Conservation (phyloP, 2,113 vertebrate species). For the Prinia subflava region DNA sequence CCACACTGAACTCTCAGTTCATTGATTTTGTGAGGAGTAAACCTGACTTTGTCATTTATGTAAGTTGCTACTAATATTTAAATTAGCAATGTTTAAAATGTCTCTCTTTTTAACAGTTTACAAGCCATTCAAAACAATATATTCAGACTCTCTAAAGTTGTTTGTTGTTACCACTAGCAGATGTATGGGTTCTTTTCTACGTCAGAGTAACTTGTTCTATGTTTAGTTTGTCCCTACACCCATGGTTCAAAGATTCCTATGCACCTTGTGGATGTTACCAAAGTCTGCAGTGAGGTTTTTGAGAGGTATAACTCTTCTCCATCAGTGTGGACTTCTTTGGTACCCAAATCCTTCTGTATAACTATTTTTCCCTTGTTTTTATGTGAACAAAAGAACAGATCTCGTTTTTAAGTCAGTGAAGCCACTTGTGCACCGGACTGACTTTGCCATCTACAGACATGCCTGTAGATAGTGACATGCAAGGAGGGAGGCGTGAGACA, state of each 20-base stretch:
- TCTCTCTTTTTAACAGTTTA: not conserved
- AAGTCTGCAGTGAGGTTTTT: not conserved
- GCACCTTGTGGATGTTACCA: rapidly evolving
- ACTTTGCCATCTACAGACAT: rapidly evolving
- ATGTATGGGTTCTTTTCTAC: not conserved
- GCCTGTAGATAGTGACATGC: not conserved
- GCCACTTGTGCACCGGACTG: not conserved
- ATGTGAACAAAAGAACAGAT: rapidly evolving
- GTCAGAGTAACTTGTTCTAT: not conserved
- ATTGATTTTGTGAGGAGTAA: not conserved
- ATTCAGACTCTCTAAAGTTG: not conserved
- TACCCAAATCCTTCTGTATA: not conserved
- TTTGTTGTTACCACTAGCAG: not conserved
- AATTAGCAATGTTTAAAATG: not conserved
- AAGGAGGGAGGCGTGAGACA: not conserved
- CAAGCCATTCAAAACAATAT: not conserved
- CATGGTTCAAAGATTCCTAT: not conserved
- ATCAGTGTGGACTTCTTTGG: not conserved
- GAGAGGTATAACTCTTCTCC: not conserved
- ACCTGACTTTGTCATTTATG: not conserved
- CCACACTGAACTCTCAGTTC: not conserved
- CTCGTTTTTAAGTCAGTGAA: not conserved
- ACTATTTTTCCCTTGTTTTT: not conserved
- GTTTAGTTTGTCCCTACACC: not conserved
- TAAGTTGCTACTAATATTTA: no score